Percentiles rank a stretch among this genome's conserved stretches.
phyloP scores from a whole-genome alignment of 2,797 vertebrate species.

The Hippoglossus hippoglossus region DNA sequence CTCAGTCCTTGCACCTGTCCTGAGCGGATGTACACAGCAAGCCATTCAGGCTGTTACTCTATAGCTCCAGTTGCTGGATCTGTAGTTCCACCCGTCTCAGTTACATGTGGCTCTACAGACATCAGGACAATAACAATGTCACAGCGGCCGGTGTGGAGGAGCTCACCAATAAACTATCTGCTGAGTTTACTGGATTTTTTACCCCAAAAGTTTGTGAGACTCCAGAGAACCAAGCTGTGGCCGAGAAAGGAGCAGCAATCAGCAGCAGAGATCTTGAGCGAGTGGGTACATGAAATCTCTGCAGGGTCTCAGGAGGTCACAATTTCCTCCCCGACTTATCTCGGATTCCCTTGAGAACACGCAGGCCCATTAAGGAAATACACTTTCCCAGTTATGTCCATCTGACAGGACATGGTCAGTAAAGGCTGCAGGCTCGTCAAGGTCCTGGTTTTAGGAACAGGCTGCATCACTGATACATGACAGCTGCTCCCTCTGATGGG shows the following conservation, averaged over 20 bases:
- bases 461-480: constrained; percentile 60
- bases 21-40: constrained; percentile 44
- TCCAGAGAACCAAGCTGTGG: not conserved
- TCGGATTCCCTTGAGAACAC: not conserved
- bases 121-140: constrained; percentile 57
- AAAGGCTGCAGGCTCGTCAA: constrained; percentile 12
- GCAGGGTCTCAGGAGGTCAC: not conserved
- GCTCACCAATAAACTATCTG: constrained; percentile 16
- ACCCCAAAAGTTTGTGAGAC: not conserved
- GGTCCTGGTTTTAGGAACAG: constrained; percentile 53
- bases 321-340: constrained; percentile 19
- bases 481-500: constrained; percentile 72
- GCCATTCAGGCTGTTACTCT: constrained; percentile 63
- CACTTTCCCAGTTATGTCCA: constrained; percentile 6
- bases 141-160: constrained; percentile 41
- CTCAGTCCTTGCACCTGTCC: constrained; percentile 60
- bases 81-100: constrained; percentile 75
- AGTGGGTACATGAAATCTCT: constrained; percentile 10
- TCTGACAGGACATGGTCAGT: constrained; percentile 28
- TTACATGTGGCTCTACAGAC: constrained; percentile 66
- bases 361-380: constrained; percentile 11
- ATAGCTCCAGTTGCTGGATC: constrained; percentile 61
- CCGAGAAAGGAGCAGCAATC: not conserved
- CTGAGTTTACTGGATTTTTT: not conserved
- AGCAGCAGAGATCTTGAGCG: not conserved